These are phyloP conservation scores for Brachionus angularis DNA, from an alignment of 1,140 invertebrate species.

Conservation along the genomic window DNA sequence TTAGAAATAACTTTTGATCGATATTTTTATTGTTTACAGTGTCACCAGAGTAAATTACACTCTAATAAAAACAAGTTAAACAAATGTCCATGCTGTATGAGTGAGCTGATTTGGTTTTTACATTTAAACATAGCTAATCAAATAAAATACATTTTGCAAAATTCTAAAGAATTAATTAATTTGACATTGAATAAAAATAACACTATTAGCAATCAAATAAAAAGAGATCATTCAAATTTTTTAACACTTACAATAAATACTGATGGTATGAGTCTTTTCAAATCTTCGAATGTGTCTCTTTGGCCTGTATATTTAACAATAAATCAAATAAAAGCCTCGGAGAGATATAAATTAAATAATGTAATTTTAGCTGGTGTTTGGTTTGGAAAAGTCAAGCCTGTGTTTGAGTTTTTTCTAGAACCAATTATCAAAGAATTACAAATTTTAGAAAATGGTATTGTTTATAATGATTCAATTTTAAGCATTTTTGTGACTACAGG, in stretches of 20 bases:
- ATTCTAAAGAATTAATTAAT: too few relatives aligned
- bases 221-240: too few relatives aligned
- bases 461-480: neutral
- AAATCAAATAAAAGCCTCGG: neutral
- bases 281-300: neutral
- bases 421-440: neutral
- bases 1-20: too few relatives aligned
- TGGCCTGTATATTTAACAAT: neutral
- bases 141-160: too few relatives aligned
- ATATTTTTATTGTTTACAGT: too few relatives aligned
- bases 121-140: too few relatives aligned
- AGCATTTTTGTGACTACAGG: neutral
- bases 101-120: too few relatives aligned
- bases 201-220: too few relatives aligned
- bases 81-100: too few relatives aligned
- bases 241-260: neutral
- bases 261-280: neutral
- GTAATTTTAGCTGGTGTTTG: slow-evolving; percentile 8
- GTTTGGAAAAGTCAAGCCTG: neutral
- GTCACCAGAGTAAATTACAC: too few relatives aligned
- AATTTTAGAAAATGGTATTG: neutral
- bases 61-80: too few relatives aligned
- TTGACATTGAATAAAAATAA: too few relatives aligned
- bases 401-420: neutral
- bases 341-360: neutral